A percentile compares a stretch with the other conserved stretches of the same genome.
Evolutionary conservation across 2,888 invertebrate species (phyloP).

Genomic region (Auanema freiburgensis): DNA sequence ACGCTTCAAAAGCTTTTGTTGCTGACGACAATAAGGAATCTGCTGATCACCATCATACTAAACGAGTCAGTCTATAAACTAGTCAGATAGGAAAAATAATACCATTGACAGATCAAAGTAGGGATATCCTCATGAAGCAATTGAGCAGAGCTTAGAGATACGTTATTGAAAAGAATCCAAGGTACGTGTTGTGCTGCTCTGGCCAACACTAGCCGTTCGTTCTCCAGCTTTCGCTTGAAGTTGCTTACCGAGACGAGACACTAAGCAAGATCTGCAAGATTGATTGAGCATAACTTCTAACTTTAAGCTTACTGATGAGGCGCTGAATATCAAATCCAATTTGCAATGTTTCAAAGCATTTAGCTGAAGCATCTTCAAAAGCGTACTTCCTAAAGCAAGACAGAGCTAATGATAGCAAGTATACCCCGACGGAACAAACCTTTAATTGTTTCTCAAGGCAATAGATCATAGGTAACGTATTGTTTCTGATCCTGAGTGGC

Average conservation of each 20-base stretch:
- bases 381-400: conserved; percentile 9
- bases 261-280: conserved; percentile 39
- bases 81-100: background rate
- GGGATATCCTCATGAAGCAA: conserved; percentile 37
- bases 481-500: conserved; percentile 42
- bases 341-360: conserved; percentile 44
- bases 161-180: conserved; percentile 57
- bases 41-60: conserved; percentile 38
- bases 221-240: conserved; percentile 50
- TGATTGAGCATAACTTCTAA: conserved; percentile 2
- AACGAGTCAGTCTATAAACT: background rate
- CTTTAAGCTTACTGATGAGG: conserved; percentile 37
- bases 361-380: conserved; percentile 42
- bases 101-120: conserved; percentile 46
- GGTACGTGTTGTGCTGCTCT: conserved; percentile 53
- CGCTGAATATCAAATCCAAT: conserved; percentile 41
- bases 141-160: conserved; percentile 39
- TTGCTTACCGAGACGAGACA: conserved; percentile 43
- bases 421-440: conserved; percentile 10
- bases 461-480: conserved; percentile 42
- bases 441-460: conserved; percentile 47
- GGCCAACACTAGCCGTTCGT: conserved; percentile 48
- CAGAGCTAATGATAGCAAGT: background rate
- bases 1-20: conserved; percentile 19
- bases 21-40: conserved; percentile 42